These are phyloP conservation scores for Trogon surrucura DNA, from an alignment of 2,113 vertebrate genomes.

Conservation along the genomic window DNA sequence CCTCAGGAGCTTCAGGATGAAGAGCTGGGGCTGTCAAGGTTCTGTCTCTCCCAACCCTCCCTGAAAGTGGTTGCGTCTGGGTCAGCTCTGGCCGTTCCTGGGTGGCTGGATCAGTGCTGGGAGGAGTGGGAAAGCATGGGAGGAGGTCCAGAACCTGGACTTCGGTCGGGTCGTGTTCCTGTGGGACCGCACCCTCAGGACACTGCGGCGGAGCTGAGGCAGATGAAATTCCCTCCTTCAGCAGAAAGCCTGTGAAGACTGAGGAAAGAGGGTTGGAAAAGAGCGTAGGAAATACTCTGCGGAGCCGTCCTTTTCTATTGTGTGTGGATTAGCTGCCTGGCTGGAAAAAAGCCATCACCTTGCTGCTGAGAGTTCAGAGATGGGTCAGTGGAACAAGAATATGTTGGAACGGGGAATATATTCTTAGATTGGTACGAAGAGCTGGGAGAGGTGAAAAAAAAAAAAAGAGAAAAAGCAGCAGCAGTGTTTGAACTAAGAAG, in stretches of 20 bases:
- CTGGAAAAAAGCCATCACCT: conserved; percentile 44
- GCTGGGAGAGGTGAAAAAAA: not conserved
- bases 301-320: not conserved
- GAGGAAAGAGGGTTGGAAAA: not conserved
- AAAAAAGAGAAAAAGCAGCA: too few relatives aligned
- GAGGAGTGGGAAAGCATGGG: not conserved
- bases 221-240: not conserved
- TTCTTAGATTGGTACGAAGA: not conserved
- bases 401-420: not conserved
- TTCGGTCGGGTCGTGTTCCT: fast-evolving
- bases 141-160: not conserved
- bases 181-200: not conserved
- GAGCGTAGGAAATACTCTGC: not conserved
- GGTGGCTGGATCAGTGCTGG: not conserved
- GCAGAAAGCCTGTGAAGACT: not conserved
- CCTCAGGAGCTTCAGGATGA: not conserved
- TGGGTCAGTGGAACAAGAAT: not conserved
- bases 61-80: not conserved
- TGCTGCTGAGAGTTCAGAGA: conserved; percentile 1
- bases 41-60: not conserved
- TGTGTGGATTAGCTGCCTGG: conserved; percentile 15
- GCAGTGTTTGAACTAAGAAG: not conserved
- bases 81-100: not conserved
- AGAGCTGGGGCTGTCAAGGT: not conserved
- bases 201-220: not conserved